These are phyloP conservation scores for Tragelaphus eurycerus DNA, from an alignment of 2,797 vertebrate species.

Conservation along the genomic window DNA sequence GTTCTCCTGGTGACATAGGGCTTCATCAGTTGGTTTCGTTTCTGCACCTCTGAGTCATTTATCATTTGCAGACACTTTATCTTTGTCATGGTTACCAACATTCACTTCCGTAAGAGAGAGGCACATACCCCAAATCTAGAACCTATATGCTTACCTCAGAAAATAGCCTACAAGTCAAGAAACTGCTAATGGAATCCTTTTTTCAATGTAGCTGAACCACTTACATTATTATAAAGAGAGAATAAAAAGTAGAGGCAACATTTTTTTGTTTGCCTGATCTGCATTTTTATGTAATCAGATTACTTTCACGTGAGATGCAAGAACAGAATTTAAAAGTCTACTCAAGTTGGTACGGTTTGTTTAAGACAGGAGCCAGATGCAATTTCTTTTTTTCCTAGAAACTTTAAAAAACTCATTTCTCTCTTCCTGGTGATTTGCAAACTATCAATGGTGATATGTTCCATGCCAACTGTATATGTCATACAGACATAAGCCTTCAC, in stretches of 20 bases:
- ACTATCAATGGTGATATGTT: background rate
- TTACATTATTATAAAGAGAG: background rate
- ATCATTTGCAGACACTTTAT: conserved; percentile 57
- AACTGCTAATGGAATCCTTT: background rate
- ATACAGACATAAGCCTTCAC: background rate
- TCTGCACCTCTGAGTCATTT: conserved; percentile 41
- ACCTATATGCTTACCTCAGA: background rate
- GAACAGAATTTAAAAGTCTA: background rate
- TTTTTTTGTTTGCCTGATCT: background rate
- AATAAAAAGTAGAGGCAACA: background rate
- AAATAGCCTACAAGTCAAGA: background rate
- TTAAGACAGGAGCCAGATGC: background rate
- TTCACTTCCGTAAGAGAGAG: background rate
- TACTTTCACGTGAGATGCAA: background rate
- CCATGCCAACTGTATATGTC: background rate
- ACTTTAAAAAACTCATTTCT: background rate
- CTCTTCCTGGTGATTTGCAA: background rate
- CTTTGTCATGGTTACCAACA: conserved; percentile 55
- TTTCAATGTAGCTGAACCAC: background rate
- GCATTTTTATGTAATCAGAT: conserved; percentile 29
- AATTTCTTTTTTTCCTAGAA: background rate
- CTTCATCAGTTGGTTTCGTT: background rate
- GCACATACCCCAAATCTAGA: background rate
- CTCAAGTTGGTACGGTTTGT: background rate
- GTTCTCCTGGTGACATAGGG: background rate